Base-by-base conservation (phyloP, 1,140 invertebrate species). In the Ips typographus region DNA sequence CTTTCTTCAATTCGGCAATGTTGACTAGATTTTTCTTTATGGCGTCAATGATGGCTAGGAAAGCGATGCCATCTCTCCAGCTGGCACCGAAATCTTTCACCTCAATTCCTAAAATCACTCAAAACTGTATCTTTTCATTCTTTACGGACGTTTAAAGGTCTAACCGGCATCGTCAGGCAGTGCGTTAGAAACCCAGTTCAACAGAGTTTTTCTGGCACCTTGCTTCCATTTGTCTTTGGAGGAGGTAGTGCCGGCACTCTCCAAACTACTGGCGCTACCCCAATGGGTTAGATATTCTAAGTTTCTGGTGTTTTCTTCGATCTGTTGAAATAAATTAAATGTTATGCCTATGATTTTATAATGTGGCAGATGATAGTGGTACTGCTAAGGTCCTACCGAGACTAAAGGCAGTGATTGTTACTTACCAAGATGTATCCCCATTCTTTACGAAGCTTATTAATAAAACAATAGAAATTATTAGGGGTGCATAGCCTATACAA, bases 21-120 rank as follows among this genome's bases (percentile, higher is more conserved):
- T 96, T 96, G 40, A 99, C 91, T 56, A 98, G 81, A 79, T 96
- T 94, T 38, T 94, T 94, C 77, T 94, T 93, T 74, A 99, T 97
- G 8, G 93, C 91, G 82, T 98, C 94, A 58, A 99, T 94, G 58
- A 99, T 91, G 1, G 95, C 95, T 40, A 98, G 85, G 84, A 99
- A 99, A 8, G 96, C 96, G 75, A 94, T 87, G 68, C 98, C 98
- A 82, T 99, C 96, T 75, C 96, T 86, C 98, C 98, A 99, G 79
- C 94, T 95, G 71, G 91, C 88, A 40, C 96, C 96, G 83, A 99
- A 99, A 83, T 99, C 95, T 81, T 88, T 91, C 2, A 99, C 91
- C 82, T 92, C 85, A 58, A 98, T 89, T 69, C 93, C 93, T 68
- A 6, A 37, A 56, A 43, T 44, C 49, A 39, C 7, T 39, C 4